Evolutionary conservation across 2,113 vertebrate species (phyloP).

Genomic region (Anser cygnoides): DNA sequence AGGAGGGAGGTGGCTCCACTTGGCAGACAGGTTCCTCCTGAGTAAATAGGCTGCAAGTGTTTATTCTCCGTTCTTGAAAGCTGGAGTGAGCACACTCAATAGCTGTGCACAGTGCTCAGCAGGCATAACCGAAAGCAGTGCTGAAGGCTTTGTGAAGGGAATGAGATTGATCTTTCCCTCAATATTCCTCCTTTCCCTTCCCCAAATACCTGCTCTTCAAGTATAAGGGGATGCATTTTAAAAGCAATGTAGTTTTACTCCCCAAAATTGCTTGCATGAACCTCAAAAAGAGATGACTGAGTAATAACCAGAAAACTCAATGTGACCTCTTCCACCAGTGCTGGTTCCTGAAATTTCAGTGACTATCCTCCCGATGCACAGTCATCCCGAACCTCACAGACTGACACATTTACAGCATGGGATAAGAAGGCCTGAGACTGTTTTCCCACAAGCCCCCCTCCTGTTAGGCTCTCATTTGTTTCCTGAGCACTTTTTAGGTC

Average conservation of each 20-base stretch:
- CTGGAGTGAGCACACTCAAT: background rate
- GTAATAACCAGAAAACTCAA: constrained; percentile 9
- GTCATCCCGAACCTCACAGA: background rate
- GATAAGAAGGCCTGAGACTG: background rate
- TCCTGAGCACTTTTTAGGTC: background rate
- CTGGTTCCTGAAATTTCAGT: background rate
- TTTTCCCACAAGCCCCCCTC: background rate
- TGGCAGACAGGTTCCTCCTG: constrained; percentile 26
- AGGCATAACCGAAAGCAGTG: background rate
- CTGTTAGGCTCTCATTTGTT: background rate
- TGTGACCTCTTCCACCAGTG: background rate
- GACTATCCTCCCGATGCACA: background rate
- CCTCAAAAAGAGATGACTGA: background rate
- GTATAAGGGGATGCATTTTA: background rate
- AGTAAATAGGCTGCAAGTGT: constrained; percentile 1
- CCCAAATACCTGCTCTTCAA: background rate
- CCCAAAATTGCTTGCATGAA: background rate
- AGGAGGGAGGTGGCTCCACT: constrained; percentile 19
- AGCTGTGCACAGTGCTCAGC: background rate
- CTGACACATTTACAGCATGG: background rate
- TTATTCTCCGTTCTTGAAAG: background rate
- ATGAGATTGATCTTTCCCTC: background rate
- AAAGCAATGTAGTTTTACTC: background rate
- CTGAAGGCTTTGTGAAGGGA: background rate
- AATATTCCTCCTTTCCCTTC: background rate